A percentile compares a stretch with the other conserved stretches of the same genome.
These are phyloP conservation scores for Patella ulyssiponensis DNA, from an alignment of 2,888 invertebrate species.

Conservation along the genomic window DNA sequence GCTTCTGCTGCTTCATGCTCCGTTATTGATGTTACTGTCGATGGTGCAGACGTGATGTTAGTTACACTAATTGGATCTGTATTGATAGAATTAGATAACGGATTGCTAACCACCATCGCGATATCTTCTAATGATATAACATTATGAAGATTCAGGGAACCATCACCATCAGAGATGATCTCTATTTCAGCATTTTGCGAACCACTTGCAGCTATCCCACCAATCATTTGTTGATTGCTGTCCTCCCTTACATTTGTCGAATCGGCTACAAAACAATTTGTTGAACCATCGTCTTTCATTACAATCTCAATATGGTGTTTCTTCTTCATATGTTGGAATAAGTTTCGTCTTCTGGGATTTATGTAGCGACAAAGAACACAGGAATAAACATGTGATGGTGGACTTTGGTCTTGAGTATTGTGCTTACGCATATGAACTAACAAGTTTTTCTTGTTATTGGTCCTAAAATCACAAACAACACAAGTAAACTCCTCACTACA, in stretches of 20 bases:
- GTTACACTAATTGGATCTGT: neutral
- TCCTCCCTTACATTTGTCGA: conserved; percentile 19
- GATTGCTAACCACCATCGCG: neutral
- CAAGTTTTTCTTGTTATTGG: conserved; percentile 64
- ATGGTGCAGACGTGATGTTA: conserved; percentile 17
- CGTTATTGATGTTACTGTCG: conserved; percentile 35
- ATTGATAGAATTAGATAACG: neutral
- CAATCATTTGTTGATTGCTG: neutral
- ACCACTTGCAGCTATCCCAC: no score
- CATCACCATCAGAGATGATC: conserved; percentile 41
- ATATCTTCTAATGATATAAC: conserved; percentile 4
- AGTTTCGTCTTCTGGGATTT: conserved; percentile 61
- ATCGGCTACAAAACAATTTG: conserved; percentile 54
- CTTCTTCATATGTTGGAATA: conserved; percentile 69
- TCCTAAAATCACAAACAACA: conserved; percentile 68
- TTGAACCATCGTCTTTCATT: conserved; percentile 59
- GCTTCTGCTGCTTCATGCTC: conserved; percentile 64
- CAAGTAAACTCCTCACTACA: conserved; percentile 57
- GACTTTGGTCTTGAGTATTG: conserved; percentile 62
- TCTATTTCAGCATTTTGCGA: neutral
- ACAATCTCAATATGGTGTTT: conserved; percentile 67
- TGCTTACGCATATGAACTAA: conserved; percentile 70
- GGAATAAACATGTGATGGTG: conserved; percentile 65
- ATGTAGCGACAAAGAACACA: conserved; percentile 68
- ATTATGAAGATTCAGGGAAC: conserved; percentile 21